Base-by-base conservation (phyloP, 2,888 invertebrate genomes). In the Hydriomena furcata region DNA sequence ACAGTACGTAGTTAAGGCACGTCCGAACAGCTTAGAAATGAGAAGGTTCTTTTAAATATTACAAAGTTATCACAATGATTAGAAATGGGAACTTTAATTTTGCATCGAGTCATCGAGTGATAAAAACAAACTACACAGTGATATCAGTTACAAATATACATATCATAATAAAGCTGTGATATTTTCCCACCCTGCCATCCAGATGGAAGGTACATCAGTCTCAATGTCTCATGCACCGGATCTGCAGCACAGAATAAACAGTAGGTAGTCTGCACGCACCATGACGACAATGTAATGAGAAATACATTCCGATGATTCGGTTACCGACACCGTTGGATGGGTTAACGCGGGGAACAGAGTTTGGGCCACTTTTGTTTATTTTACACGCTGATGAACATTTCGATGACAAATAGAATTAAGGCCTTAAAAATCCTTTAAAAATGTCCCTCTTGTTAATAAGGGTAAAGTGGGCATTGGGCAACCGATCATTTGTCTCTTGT, bases 271-370 rank as follows among this genome's bases (percentile, higher is more conserved):
- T 21, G 35, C 40, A 46, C 17, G 32, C 37, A 64, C 63, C 73
- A 65, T 65, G 60, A 71, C 68, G 69, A 58, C 44, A 51, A 30
- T 36, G 31, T 60, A 58, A 60, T 60, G 58, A 61, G 60, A 58
- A 51, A 58, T 56, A 61, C 60, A 58, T 60, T 58, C 49, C 49
- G 30, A 45, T 31, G 40, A 43, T 57, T 55, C 37, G 48, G 51
- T 53, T 53, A 57, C 52, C 23, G 17, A 44, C 46, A 44, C 53
- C 49, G 46, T 57, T 57, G 53, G 37, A 34, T 34, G 38, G 45
- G 24, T 52, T 55, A 31, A 34, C 49, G 43, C 55, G 34, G 43
- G 58, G 60, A 53, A 17, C 37, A 30, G 49, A 49, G 46, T 50
- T 58, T 13, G 55, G 49, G 2, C 47, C 44, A 12, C 3, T 30